Percentiles rank a stretch among this genome's conserved stretches.
phyloP scores from a whole-genome alignment of 2,113 vertebrate genomes.

The Periophthalmodon schlosseri region DNA sequence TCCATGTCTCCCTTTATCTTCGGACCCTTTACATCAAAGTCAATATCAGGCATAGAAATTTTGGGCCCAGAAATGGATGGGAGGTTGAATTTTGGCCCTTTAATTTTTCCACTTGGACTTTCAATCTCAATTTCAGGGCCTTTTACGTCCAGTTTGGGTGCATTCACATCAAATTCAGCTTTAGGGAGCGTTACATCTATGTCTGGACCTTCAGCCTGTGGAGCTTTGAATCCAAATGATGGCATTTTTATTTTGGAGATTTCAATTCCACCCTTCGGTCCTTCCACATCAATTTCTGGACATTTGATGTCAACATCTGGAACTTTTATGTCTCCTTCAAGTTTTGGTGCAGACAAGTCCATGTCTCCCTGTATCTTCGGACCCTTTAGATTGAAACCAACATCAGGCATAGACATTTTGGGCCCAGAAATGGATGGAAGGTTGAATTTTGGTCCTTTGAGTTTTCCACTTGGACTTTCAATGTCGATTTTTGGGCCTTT shows the following conservation, averaged over 20 bases:
- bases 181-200: background rate
- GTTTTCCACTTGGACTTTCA: background rate
- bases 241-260: background rate
- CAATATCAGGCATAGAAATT: background rate
- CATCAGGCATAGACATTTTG: background rate
- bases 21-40: background rate
- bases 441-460: background rate
- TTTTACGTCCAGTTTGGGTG: background rate
- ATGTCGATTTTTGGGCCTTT: constrained; percentile 37
- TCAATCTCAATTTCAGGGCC: background rate
- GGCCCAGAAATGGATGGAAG: background rate
- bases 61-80: background rate
- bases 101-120: background rate
- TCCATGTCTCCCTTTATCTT: background rate
- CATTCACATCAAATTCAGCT: background rate
- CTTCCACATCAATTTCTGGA: background rate
- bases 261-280: background rate
- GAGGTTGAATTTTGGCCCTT: background rate
- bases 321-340: background rate
- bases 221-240: background rate
- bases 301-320: background rate
- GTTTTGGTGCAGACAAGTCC: background rate
- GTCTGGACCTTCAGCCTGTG: background rate
- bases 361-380: background rate
- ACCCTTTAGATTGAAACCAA: background rate